A percentile compares a stretch with the other conserved stretches of the same genome.
These are phyloP conservation scores for Rhopalosiphum maidis DNA, from an alignment of 1,140 invertebrate genomes.

Conservation along the genomic window DNA sequence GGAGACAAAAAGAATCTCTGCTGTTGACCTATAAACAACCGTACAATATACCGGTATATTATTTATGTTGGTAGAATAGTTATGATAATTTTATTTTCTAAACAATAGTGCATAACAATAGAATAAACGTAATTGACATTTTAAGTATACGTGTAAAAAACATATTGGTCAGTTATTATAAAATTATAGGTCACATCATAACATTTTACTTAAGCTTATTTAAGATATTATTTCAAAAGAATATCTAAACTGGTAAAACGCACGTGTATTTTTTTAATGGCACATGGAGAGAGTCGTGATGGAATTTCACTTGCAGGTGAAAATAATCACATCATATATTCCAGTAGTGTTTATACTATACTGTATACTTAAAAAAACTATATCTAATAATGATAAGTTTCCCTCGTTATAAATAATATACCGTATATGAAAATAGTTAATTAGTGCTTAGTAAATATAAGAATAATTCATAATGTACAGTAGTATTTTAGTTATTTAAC, in stretches of 20 bases:
- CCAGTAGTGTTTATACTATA: background rate
- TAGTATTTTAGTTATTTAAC: background rate
- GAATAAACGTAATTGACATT: background rate
- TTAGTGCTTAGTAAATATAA: background rate
- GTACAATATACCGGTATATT: background rate
- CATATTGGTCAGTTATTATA: constrained; percentile 7
- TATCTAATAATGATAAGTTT: constrained; percentile 27
- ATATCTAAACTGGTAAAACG: background rate
- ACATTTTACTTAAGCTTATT: background rate
- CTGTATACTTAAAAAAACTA: background rate
- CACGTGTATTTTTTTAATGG: constrained; percentile 31
- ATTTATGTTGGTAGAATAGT: background rate
- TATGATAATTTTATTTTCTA: background rate
- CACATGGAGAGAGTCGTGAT: constrained; percentile 32
- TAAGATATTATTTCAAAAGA: background rate
- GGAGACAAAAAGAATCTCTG: constrained; percentile 25
- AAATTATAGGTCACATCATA: background rate
- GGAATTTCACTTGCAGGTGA: constrained; percentile 45
- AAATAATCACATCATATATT: constrained; percentile 52
- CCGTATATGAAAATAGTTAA: background rate
- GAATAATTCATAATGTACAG: constrained; percentile 7
- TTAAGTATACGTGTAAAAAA: background rate
- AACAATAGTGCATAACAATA: background rate
- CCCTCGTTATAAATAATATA: constrained; percentile 42
- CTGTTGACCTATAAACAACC: constrained; percentile 22